phyloP scores from a whole-genome alignment of 2,113 vertebrate genomes.

The Chloroceryle aenea region DNA sequence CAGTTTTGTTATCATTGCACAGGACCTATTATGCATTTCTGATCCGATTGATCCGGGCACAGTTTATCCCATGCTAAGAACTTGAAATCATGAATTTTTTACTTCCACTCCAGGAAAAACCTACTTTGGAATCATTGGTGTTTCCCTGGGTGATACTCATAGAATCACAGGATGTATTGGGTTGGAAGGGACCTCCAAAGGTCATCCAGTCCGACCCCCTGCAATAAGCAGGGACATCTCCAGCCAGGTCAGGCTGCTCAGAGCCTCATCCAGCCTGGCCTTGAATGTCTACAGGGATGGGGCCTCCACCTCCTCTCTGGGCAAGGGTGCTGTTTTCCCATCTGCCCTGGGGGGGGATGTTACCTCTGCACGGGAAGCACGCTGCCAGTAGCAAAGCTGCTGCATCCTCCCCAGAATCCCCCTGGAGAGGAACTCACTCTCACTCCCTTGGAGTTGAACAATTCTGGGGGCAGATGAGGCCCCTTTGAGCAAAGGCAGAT shows the following conservation, averaged over 20 bases:
- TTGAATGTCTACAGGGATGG: too few species aligned
- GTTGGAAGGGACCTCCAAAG: too few species aligned
- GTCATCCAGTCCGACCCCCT: too few species aligned
- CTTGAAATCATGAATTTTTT: neutral
- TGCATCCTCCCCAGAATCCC: accelerated
- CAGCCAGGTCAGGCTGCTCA: too few species aligned
- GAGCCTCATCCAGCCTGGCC: too few species aligned
- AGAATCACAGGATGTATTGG: too few species aligned
- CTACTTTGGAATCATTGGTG: accelerated
- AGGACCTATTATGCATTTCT: neutral
- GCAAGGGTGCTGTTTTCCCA: neutral
- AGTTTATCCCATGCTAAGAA: neutral
- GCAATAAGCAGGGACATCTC: too few species aligned
- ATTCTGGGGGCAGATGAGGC: neutral
- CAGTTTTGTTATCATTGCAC: accelerated
- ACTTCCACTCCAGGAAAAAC: neutral
- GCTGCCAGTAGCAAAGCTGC: neutral
- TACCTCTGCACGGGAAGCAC: neutral
- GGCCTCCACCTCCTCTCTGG: too few species aligned
- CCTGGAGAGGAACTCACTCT: neutral
- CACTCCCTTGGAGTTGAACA: neutral
- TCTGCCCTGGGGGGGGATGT: neutral
- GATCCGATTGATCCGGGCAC: neutral
- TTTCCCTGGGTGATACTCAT: neutral
- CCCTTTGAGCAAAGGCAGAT: neutral